phyloP scores from a whole-genome alignment of 2,888 invertebrate genomes.

The Bellardia pandia region DNA sequence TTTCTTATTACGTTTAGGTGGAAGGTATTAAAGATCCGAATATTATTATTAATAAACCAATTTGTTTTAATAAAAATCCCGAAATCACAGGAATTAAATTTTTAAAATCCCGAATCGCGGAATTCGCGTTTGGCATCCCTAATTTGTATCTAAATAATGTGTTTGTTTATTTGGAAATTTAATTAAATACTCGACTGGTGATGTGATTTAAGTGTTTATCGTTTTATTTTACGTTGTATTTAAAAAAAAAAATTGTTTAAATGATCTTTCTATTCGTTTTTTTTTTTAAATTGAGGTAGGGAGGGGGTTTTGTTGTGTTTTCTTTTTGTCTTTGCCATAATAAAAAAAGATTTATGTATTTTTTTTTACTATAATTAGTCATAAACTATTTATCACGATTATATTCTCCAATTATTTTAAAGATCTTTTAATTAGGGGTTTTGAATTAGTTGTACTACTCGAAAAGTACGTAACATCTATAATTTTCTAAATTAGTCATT shows the following conservation, averaged over 20 bases:
- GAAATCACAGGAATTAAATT: too few species aligned
- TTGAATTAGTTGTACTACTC: neutral
- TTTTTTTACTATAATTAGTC: neutral
- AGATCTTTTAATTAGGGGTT: neutral
- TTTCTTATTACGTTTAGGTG: too few species aligned
- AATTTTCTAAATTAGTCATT: too few species aligned
- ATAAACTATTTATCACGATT: neutral
- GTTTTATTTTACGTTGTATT: conserved; percentile 22
- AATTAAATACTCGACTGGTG: neutral
- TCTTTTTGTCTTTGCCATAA: neutral
- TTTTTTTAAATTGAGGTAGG: neutral
- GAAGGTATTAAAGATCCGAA: too few species aligned
- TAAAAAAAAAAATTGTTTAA: neutral
- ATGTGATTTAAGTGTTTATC: neutral
- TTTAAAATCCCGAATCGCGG: too few species aligned
- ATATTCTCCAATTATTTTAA: neutral
- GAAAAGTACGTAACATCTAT: too few species aligned
- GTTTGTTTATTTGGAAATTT: conserved; percentile 29
- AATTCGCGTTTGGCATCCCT: too few species aligned
- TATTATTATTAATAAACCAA: too few species aligned
- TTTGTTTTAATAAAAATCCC: too few species aligned
- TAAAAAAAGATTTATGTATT: too few species aligned
- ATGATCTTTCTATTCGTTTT: conserved; percentile 7
- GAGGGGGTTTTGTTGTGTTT: neutral
- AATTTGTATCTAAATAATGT: conserved; percentile 12